Percentiles rank a stretch among this genome's conserved stretches.
Evolutionary conservation across 2,113 vertebrate species (phyloP).

Genomic region (Hystrix cristata): DNA sequence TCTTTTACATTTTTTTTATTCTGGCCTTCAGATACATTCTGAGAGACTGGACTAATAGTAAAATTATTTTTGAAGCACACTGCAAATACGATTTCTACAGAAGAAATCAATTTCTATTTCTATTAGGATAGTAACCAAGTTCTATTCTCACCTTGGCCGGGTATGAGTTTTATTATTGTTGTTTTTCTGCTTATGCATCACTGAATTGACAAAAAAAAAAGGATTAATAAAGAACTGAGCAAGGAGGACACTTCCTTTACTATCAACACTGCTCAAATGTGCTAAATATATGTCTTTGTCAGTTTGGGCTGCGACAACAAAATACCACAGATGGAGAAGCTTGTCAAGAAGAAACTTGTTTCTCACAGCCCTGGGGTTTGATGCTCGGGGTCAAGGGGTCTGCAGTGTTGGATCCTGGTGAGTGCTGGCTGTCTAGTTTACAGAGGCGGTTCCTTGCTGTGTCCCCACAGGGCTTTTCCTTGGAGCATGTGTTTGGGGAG

Average conservation of each 20-base stretch:
- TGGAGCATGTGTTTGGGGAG: not conserved
- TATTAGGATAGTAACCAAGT: not conserved
- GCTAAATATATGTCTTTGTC: not conserved
- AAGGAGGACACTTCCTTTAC: not conserved
- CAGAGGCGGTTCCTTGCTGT: not conserved
- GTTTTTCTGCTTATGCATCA: not conserved
- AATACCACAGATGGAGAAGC: not conserved
- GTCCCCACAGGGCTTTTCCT: not conserved
- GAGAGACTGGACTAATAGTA: conserved; percentile 13
- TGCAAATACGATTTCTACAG: not conserved
- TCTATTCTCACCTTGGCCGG: not conserved
- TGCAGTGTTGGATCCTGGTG: not conserved
- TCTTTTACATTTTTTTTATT: conserved; percentile 40
- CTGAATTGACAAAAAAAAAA: not conserved
- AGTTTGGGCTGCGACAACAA: not conserved
- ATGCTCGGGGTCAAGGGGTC: not conserved
- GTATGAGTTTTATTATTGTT: not conserved
- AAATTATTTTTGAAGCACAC: not conserved
- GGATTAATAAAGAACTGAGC: not conserved
- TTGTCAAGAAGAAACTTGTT: not conserved
- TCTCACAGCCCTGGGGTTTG: not conserved
- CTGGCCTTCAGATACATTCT: conserved; percentile 23
- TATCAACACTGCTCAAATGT: not conserved
- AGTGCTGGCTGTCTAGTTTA: not conserved
- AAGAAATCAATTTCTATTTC: not conserved